Percentiles rank a stretch among this genome's conserved stretches.
phyloP scores from a whole-genome alignment of 2,797 vertebrate genomes.

The Fundulus diaphanus region DNA sequence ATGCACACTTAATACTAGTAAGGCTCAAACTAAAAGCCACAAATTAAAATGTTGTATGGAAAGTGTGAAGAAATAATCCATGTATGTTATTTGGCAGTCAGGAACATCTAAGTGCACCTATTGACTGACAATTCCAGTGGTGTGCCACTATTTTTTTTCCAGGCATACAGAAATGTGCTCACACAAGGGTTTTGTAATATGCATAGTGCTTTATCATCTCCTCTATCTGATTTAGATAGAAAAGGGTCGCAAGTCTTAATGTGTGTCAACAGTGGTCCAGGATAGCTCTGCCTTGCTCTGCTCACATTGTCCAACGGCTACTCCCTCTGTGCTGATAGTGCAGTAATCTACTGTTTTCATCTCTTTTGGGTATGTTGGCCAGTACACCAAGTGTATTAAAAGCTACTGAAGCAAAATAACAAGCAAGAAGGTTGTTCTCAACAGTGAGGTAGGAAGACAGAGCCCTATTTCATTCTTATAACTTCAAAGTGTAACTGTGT shows the following conservation, averaged over 20 bases:
- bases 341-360: conserved; percentile 68
- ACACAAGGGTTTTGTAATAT: conserved; percentile 44
- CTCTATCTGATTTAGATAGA: conserved; percentile 52
- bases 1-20: neutral
- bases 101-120: neutral
- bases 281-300: conserved; percentile 64
- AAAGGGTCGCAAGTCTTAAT: conserved; percentile 59
- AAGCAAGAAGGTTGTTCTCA: conserved; percentile 43
- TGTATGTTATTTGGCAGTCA: too few relatives aligned
- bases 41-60: neutral
- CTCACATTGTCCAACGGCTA: conserved; percentile 69
- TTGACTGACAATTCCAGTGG: neutral
- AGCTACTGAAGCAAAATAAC: conserved; percentile 68
- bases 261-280: conserved; percentile 60
- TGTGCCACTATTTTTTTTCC: conserved; percentile 1
- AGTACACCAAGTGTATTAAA: conserved; percentile 69
- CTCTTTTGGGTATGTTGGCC: conserved; percentile 53
- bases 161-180: conserved; percentile 37
- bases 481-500: neutral
- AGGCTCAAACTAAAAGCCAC: neutral
- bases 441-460: neutral
- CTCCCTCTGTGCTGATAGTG: conserved; percentile 62
- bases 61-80: neutral
- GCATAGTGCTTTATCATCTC: conserved; percentile 62
- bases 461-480: neutral